Percentiles rank a stretch among this genome's conserved stretches.
Conservation (phyloP, 2,797 vertebrate species). For the Astyanax mexicanus region DNA sequence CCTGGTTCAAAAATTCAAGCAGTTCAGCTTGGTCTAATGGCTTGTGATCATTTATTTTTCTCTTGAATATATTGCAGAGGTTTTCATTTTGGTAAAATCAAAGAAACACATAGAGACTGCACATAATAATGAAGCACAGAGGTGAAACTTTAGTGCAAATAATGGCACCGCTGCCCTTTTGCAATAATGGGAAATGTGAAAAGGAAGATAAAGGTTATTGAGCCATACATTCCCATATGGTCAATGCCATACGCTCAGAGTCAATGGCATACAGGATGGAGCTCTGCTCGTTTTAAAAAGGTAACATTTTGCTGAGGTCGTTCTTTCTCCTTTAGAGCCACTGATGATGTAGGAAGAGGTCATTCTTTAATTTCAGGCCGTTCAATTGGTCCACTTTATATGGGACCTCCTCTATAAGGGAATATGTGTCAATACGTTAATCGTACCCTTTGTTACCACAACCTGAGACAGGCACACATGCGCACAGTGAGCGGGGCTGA, state of each 20-base stretch:
- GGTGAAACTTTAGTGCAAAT: background rate
- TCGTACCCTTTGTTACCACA: background rate
- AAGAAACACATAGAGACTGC: too few species aligned
- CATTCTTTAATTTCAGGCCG: slow-evolving; percentile 17
- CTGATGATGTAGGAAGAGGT: slow-evolving; percentile 2
- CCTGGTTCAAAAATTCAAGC: too few species aligned
- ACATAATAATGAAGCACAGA: background rate
- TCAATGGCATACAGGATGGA: background rate
- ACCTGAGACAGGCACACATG: slow-evolving; percentile 13
- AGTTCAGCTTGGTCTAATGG: too few species aligned
- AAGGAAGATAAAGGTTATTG: background rate
- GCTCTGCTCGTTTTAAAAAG: background rate
- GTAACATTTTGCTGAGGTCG: background rate
- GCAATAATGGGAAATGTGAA: slow-evolving; percentile 3
- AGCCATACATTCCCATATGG: slow-evolving; percentile 11
- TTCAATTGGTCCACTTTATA: background rate
- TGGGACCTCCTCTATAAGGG: background rate
- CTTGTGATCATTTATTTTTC: too few species aligned
- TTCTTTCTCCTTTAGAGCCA: background rate
- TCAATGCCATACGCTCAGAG: background rate
- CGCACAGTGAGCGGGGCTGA: background rate
- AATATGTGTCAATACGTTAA: slow-evolving; percentile 17
- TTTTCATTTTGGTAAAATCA: too few species aligned
- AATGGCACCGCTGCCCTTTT: slow-evolving; percentile 3
- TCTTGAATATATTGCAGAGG: too few species aligned